Base-by-base conservation (phyloP, 2,797 vertebrate species). In the Squalus acanthias region DNA sequence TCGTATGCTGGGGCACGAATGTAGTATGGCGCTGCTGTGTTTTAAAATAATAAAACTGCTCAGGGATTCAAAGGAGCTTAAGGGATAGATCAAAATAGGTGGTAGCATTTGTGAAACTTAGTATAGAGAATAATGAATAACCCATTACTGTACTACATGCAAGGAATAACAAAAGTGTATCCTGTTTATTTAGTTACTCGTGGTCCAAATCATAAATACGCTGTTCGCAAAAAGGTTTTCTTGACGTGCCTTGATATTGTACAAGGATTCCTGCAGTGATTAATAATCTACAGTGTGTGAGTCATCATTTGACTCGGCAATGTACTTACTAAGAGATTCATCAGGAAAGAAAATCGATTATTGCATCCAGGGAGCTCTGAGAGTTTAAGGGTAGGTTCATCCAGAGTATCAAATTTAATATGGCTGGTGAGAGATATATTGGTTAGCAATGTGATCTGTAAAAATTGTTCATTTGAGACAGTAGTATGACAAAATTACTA, bases 401-500 rank as follows among this genome's bases (percentile, higher is more conserved):
- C 60, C 63, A 29, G 60, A 92, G 33, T 92, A 63, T 92, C 89
- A 63, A 65, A 92, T 91, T 57, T 63, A 91, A 91, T 65, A n/a
- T 63, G 15, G 33, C 13, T 13, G 0, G 26, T 65, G 57, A 65
- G 7, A 33, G 89, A 91, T 13, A 33, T 91, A n/a, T 91, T 91
- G 88, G 26, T 91, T 63, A 91, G 60, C 60, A 91, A 91, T 91
- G 1, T 57, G 57, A 91, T 29, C 29, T 63, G 17, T n/a, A 91
- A 91, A 53, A 91, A 92, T 65, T 63, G 89, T 92, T 82, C 17
- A 82, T 82, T 65, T 92, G 57, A 92, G 89, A 20, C 57, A 92
- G 57, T 39, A 17, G 60, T 92, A 33, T 92, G 89, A 92, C 29
- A 33, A n/a, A 92, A 15, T 33, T n/a, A 20, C 60, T 17, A 65